Percentiles rank a stretch among this genome's conserved stretches.
phyloP scores from a whole-genome alignment of 2,888 invertebrate species.

The Diaphora mendica region DNA sequence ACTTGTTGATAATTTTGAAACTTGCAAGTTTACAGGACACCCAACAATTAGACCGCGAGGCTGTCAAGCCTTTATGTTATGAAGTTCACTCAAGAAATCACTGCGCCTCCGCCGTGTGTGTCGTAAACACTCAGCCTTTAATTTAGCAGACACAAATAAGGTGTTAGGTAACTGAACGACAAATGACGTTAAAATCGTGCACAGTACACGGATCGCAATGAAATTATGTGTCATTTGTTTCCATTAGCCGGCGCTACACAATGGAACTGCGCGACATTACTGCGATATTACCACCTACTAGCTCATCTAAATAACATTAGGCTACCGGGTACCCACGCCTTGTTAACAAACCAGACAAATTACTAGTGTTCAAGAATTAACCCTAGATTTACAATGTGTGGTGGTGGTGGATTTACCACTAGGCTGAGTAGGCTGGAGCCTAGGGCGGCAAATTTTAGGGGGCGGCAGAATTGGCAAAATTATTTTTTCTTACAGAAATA shows the following conservation, averaged over 20 bases:
- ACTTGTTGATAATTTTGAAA: background rate
- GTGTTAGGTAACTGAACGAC: background rate
- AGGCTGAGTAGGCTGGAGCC: no score
- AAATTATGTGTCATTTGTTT: slow-evolving; percentile 15
- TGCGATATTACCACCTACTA: background rate
- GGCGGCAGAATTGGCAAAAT: no score
- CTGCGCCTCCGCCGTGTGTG: background rate
- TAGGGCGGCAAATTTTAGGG: no score
- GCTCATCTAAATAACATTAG: slow-evolving; percentile 4
- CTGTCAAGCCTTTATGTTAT: background rate
- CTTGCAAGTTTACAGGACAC: background rate
- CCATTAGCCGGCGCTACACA: slow-evolving; percentile 14
- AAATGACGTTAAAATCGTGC: slow-evolving; percentile 2
- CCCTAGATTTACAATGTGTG: background rate
- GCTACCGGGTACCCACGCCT: background rate
- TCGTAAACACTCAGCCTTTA: background rate
- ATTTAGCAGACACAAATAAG: background rate
- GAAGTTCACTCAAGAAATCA: background rate
- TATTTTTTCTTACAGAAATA: no score
- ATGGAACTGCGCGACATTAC: slow-evolving; percentile 1
- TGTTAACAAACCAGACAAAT: slow-evolving; percentile 3
- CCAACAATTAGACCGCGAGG: background rate
- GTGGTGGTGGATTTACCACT: no score
- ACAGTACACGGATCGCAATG: background rate
- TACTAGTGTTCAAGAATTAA: background rate